phyloP scores from a whole-genome alignment of 2,113 vertebrate species.

The Narcine bancroftii region DNA sequence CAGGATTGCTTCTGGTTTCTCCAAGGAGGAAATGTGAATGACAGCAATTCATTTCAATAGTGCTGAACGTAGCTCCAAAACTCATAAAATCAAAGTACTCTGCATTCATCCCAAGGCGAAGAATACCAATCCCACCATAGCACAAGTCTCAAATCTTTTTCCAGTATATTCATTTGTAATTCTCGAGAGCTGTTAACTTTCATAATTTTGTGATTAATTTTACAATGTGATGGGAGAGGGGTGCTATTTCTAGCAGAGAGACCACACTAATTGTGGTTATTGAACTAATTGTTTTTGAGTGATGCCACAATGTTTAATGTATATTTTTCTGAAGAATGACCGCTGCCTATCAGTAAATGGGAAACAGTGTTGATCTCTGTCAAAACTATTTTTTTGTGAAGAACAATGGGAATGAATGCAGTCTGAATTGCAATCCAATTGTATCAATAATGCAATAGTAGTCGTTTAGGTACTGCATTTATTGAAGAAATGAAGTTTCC shows the following conservation, averaged over 20 bases:
- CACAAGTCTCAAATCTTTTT: not conserved
- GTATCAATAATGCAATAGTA: conserved; percentile 28
- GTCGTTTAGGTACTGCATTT: conserved; percentile 27
- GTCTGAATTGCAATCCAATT: not conserved
- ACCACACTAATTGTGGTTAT: not conserved
- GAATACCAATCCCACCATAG: not conserved
- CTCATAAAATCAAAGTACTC: not conserved
- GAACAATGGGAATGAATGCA: conserved; percentile 25
- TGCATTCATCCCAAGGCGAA: not conserved
- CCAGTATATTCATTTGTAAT: not conserved
- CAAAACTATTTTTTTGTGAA: not conserved
- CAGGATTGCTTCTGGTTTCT: not conserved
- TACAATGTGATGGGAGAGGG: not conserved
- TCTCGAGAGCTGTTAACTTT: not conserved
- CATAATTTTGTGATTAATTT: not conserved
- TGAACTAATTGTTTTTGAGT: not conserved
- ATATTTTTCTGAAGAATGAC: conserved; percentile 5
- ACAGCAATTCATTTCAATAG: not conserved
- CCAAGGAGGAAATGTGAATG: not conserved
- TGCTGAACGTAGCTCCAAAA: not conserved
- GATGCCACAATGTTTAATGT: not conserved
- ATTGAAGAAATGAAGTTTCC: conserved; percentile 13
- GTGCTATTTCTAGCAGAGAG: not conserved
- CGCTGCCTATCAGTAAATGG: not conserved
- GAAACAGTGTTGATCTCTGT: not conserved